These are phyloP conservation scores for Trachymyrmex cornetzi DNA, from an alignment of 1,140 invertebrate species.

Conservation along the genomic window DNA sequence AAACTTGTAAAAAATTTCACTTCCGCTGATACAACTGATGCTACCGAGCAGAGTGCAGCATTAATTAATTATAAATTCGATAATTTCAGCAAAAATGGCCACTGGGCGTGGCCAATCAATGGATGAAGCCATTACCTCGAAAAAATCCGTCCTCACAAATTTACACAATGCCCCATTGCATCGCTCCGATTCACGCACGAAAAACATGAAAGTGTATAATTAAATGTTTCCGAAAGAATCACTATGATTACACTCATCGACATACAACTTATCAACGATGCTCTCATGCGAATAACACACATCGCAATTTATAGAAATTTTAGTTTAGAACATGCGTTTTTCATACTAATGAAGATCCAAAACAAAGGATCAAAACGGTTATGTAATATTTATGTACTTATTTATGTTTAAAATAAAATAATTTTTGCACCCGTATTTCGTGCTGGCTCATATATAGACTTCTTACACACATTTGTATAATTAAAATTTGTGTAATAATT, in stretches of 20 bases:
- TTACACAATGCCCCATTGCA: conserved; percentile 32
- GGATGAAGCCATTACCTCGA: conserved; percentile 68
- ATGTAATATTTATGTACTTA: too few relatives aligned
- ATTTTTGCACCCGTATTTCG: too few relatives aligned
- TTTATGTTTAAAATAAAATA: too few relatives aligned
- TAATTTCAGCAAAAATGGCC: conserved; percentile 80
- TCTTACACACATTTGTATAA: too few relatives aligned
- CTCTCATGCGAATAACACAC: too few relatives aligned
- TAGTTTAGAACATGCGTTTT: too few relatives aligned
- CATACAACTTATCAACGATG: too few relatives aligned
- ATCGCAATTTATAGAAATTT: too few relatives aligned
- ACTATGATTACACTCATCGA: too few relatives aligned
- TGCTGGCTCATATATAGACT: too few relatives aligned
- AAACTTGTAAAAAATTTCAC: conserved; percentile 54
- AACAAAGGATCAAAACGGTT: too few relatives aligned
- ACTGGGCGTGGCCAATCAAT: conserved; percentile 77
- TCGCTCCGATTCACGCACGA: conserved; percentile 44
- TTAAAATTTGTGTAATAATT: neutral
- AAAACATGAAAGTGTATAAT: neutral
- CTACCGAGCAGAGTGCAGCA: conserved; percentile 41
- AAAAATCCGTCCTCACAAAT: conserved; percentile 27
- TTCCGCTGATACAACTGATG: conserved; percentile 19
- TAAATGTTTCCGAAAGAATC: neutral
- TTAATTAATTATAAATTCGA: conserved; percentile 81
- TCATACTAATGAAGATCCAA: too few relatives aligned